These are phyloP conservation scores for Chondrosia reniformis DNA, from an alignment of 37 sponge, comb jelly and placozoan species.

Conservation along the genomic window DNA sequence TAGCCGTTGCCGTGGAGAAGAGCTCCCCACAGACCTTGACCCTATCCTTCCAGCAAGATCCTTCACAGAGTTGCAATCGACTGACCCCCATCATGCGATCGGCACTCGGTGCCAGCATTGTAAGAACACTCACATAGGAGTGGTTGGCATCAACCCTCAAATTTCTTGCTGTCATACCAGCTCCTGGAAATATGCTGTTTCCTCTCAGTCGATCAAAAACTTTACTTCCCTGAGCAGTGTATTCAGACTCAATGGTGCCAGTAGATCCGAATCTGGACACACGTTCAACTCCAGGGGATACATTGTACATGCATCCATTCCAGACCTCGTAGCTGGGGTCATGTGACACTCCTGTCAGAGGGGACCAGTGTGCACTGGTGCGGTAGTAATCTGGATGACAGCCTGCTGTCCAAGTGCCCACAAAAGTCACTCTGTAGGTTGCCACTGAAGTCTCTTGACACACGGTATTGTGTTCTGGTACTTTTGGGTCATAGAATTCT, in stretches of 20 bases:
- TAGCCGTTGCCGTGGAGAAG: constrained; percentile 46
- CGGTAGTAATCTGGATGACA: constrained; percentile 39
- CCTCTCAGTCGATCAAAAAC: constrained; percentile 23
- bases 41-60: constrained; percentile 23
- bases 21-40: constrained; percentile 38
- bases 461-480: not conserved
- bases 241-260: constrained; percentile 17
- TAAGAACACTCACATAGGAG: constrained; percentile 19
- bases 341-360: constrained; percentile 47
- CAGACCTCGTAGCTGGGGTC: constrained; percentile 43
- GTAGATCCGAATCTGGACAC: constrained; percentile 35
- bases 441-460: not conserved
- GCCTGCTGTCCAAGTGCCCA: constrained; percentile 29
- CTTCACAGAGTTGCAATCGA: constrained; percentile 33
- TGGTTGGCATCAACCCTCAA: constrained; percentile 13
- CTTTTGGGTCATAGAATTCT: constrained; percentile 30
- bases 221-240: constrained; percentile 5
- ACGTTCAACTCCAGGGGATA: constrained; percentile 25
- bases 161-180: not conserved
- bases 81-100: constrained; percentile 53
- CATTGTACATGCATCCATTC: constrained; percentile 43
- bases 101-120: constrained; percentile 28
- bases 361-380: constrained; percentile 43
- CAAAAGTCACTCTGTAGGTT: constrained; percentile 21
- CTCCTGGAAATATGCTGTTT: not conserved